Evolutionary conservation across 2,888 invertebrate genomes (phyloP).

Genomic region (Serrognathus titanus): DNA sequence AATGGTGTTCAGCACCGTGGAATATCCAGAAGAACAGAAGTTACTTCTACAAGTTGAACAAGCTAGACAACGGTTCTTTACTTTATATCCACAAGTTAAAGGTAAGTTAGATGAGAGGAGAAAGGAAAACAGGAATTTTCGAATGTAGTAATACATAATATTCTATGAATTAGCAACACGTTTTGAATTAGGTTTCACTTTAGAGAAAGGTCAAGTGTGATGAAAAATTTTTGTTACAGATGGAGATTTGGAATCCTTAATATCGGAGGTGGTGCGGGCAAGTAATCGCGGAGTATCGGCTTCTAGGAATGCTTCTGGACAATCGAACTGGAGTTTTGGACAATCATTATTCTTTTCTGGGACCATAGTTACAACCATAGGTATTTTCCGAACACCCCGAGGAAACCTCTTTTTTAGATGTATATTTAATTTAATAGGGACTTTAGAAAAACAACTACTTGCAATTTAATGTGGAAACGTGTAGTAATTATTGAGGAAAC

Average conservation of each 20-base stretch:
- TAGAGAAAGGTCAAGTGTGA: background rate
- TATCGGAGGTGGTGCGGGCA: conserved; percentile 69
- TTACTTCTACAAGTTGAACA: conserved; percentile 53
- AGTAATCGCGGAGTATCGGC: conserved; percentile 77
- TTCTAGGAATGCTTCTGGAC: conserved; percentile 69
- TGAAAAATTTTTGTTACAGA: conserved; percentile 54
- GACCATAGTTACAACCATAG: conserved; percentile 86
- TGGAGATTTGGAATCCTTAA: conserved; percentile 67
- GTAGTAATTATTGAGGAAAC: too few relatives aligned
- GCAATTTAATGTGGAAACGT: too few relatives aligned
- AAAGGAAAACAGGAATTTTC: too few relatives aligned
- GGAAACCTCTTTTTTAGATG: too few relatives aligned
- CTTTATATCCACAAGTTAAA: conserved; percentile 58
- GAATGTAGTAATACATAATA: too few relatives aligned
- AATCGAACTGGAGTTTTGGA: conserved; percentile 87
- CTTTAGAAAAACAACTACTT: too few relatives aligned
- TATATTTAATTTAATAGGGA: too few relatives aligned
- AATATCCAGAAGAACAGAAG: conserved; percentile 60
- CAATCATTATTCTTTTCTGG: conserved; percentile 86
- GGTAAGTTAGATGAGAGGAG: conserved; percentile 48
- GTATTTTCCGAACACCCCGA: conserved; percentile 46
- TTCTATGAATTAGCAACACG: too few relatives aligned
- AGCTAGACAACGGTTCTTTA: conserved; percentile 56
- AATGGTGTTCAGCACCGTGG: conserved; percentile 63
- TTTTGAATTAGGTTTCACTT: conserved; percentile 1